A percentile compares a stretch with the other conserved stretches of the same genome.
These are phyloP conservation scores for Sitobion miscanthi DNA, from an alignment of 1,140 invertebrate species.

Conservation along the genomic window DNA sequence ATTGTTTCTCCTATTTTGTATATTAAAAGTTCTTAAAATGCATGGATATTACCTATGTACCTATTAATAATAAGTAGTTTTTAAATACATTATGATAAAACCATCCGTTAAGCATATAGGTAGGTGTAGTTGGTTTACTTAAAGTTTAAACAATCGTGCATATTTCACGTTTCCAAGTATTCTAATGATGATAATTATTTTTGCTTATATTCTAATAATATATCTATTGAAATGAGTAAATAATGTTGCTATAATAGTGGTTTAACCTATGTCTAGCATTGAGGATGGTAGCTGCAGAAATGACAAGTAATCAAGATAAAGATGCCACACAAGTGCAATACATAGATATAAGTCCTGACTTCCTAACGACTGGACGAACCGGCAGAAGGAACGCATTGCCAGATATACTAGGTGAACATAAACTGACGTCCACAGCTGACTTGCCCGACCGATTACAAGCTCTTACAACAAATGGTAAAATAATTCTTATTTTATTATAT, in stretches of 20 bases:
- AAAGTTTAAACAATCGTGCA: background rate
- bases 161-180: background rate
- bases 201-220: background rate
- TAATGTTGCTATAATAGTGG: background rate
- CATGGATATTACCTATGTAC: background rate
- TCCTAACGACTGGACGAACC: conserved; percentile 78
- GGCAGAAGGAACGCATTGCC: conserved; percentile 81
- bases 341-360: conserved; percentile 68
- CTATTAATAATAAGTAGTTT: background rate
- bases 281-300: conserved; percentile 53
- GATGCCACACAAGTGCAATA: conserved; percentile 40
- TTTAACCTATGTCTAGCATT: conserved; percentile 10
- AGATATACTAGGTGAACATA: conserved; percentile 73
- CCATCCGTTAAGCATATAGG: background rate
- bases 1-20: background rate
- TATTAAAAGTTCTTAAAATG: background rate
- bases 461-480: conserved; percentile 67
- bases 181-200: background rate
- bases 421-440: conserved; percentile 72
- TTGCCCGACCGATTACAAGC: conserved; percentile 72
- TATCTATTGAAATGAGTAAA: background rate
- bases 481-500: background rate
- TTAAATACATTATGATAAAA: background rate
- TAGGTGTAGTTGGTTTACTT: background rate
- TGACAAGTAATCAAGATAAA: conserved; percentile 53